Evolutionary conservation across 2,797 vertebrate species (phyloP).

Genomic region (Austrolebias charrua): DNA sequence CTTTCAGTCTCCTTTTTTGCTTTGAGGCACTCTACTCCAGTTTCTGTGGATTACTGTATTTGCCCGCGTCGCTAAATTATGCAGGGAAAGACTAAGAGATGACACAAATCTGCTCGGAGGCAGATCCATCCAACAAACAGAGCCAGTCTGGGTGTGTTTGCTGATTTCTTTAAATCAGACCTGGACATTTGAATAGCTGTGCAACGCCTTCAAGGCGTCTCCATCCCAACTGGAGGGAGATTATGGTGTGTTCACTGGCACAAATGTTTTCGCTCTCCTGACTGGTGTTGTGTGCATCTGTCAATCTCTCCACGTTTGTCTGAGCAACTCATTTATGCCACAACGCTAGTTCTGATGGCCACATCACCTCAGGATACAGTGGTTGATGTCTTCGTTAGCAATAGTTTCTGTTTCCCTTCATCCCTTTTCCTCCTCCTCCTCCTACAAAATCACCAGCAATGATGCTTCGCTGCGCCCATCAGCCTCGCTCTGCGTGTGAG

Average conservation of each 20-base stretch:
- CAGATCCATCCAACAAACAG: conserved; percentile 55
- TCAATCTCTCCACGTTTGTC: conserved; percentile 24
- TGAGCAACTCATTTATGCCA: conserved; percentile 43
- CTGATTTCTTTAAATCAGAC: conserved; percentile 45
- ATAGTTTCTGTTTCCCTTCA: conserved; percentile 26
- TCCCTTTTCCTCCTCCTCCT: not conserved
- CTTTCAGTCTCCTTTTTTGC: conserved; percentile 29
- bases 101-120: conserved; percentile 37
- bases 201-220: conserved; percentile 34
- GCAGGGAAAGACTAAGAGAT: conserved; percentile 27
- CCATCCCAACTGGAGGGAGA: conserved; percentile 33
- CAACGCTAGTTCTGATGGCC: conserved; percentile 50
- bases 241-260: conserved; percentile 45
- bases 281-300: conserved; percentile 28
- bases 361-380: conserved; percentile 45
- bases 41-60: conserved; percentile 49
- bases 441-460: conserved; percentile 49
- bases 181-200: conserved; percentile 54
- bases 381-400: conserved; percentile 72
- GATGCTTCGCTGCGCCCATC: conserved; percentile 69
- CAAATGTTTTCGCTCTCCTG: conserved; percentile 31
- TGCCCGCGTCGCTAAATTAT: conserved; percentile 34
- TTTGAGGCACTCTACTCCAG: conserved; percentile 35
- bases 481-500: conserved; percentile 57
- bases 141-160: conserved; percentile 58